Percentiles rank a stretch among this genome's conserved stretches.
Conservation (phyloP, 2,888 invertebrate genomes). For the Drosophila recens region DNA sequence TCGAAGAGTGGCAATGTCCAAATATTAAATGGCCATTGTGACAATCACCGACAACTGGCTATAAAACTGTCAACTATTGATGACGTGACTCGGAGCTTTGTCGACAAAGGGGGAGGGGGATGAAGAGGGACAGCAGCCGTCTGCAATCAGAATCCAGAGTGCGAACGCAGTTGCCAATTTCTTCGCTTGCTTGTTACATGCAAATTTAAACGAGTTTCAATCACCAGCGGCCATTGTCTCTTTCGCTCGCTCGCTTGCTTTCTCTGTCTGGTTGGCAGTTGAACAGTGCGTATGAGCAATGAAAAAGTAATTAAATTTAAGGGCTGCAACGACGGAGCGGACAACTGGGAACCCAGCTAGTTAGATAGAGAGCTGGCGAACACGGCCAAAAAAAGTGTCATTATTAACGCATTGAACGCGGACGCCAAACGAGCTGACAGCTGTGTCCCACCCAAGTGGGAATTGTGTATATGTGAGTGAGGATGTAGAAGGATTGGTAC, state of each 20-base stretch:
- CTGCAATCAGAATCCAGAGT: constrained; percentile 77
- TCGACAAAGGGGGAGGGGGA: background rate
- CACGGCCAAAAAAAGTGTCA: constrained; percentile 67
- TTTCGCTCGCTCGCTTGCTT: background rate
- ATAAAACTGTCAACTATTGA: constrained; percentile 82
- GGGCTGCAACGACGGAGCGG: constrained; percentile 35
- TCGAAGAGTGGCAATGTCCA: constrained; percentile 57
- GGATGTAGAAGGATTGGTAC: background rate
- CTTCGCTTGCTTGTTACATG: constrained; percentile 71
- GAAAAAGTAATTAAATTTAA: constrained; percentile 85
- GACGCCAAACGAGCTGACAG: constrained; percentile 66
- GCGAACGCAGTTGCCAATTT: constrained; percentile 72
- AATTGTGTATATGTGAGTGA: background rate
- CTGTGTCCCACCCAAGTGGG: constrained; percentile 52
- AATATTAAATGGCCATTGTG: constrained; percentile 83
- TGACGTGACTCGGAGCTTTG: constrained; percentile 48
- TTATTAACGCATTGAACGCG: constrained; percentile 81
- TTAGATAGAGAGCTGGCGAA: constrained; percentile 41
- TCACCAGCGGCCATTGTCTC: constrained; percentile 69
- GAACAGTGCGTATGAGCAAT: constrained; percentile 79
- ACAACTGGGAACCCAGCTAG: constrained; percentile 52
- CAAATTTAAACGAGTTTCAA: constrained; percentile 82
- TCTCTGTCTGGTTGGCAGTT: constrained; percentile 21
- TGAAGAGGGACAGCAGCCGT: constrained; percentile 7
- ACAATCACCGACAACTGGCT: constrained; percentile 81